phyloP scores from a whole-genome alignment of 2,113 vertebrate genomes.

The Hemichromis elongatus region DNA sequence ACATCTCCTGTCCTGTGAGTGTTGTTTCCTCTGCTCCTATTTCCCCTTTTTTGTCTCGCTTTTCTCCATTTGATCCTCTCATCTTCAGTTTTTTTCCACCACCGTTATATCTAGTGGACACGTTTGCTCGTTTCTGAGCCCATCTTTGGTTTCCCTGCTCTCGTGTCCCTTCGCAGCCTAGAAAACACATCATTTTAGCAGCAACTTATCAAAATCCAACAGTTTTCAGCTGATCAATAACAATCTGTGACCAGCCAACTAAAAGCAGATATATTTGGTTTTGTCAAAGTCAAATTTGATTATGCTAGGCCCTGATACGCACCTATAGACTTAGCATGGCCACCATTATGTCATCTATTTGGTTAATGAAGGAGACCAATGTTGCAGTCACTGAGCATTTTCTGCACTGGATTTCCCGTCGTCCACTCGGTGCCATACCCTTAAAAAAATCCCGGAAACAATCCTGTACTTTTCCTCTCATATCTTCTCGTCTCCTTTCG shows the following conservation, averaged over 20 bases:
- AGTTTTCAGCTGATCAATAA: rapidly evolving
- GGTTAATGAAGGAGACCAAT: neutral
- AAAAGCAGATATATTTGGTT: neutral
- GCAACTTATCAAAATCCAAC: neutral
- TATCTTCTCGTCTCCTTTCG: neutral
- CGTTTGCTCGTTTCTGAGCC: neutral
- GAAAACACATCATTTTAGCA: neutral
- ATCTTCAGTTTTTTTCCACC: neutral
- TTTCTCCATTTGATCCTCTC: neutral
- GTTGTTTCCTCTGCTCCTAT: neutral
- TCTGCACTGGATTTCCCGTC: neutral
- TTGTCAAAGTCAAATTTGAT: neutral
- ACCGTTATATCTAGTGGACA: neutral
- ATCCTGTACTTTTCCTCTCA: neutral
- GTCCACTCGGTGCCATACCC: neutral
- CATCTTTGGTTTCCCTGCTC: neutral
- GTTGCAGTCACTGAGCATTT: neutral
- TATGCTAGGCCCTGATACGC: neutral
- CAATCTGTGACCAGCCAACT: rapidly evolving
- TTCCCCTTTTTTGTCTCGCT: neutral
- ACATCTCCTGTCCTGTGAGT: neutral
- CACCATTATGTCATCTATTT: neutral
- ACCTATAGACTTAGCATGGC: rapidly evolving
- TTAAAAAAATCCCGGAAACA: neutral
- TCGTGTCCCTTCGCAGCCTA: neutral